These are phyloP conservation scores for Eumaeus atala DNA, from an alignment of 1,140 invertebrate species.

Conservation along the genomic window DNA sequence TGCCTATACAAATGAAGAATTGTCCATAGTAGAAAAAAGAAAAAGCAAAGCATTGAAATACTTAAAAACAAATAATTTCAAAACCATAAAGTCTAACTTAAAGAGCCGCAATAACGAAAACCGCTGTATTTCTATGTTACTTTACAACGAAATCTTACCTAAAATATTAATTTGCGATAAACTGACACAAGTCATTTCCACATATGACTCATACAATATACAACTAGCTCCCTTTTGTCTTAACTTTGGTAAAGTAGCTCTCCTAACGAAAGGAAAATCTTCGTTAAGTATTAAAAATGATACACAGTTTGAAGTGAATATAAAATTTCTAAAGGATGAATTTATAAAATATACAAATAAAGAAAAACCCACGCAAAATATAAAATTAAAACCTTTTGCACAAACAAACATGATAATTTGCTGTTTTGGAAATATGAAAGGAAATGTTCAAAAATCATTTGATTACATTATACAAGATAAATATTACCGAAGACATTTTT, in stretches of 20 bases:
- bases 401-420: slow-evolving; percentile 37
- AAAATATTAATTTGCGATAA: slow-evolving; percentile 38
- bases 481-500: slow-evolving; percentile 43
- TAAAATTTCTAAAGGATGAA: slow-evolving; percentile 40
- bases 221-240: slow-evolving; percentile 37
- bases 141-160: slow-evolving; percentile 16
- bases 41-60: slow-evolving; percentile 31
- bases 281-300: slow-evolving; percentile 46
- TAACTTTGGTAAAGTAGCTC: slow-evolving; percentile 51
- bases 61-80: slow-evolving; percentile 30
- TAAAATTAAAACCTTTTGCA: slow-evolving; percentile 36
- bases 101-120: slow-evolving; percentile 33
- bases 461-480: slow-evolving; percentile 46
- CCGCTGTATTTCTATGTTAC: slow-evolving; percentile 27
- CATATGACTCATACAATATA: slow-evolving; percentile 46
- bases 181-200: slow-evolving; percentile 23
- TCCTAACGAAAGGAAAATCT: slow-evolving; percentile 44
- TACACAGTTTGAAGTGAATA: slow-evolving; percentile 40
- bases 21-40: slow-evolving; percentile 28
- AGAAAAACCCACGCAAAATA: slow-evolving; percentile 27
- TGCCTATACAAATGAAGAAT: slow-evolving; percentile 44
- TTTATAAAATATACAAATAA: slow-evolving; percentile 41
- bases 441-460: slow-evolving; percentile 38
- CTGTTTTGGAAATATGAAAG: slow-evolving; percentile 41
- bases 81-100: slow-evolving; percentile 25